phyloP scores from a whole-genome alignment of 2,888 invertebrate species.

The Dryococelus australis region DNA sequence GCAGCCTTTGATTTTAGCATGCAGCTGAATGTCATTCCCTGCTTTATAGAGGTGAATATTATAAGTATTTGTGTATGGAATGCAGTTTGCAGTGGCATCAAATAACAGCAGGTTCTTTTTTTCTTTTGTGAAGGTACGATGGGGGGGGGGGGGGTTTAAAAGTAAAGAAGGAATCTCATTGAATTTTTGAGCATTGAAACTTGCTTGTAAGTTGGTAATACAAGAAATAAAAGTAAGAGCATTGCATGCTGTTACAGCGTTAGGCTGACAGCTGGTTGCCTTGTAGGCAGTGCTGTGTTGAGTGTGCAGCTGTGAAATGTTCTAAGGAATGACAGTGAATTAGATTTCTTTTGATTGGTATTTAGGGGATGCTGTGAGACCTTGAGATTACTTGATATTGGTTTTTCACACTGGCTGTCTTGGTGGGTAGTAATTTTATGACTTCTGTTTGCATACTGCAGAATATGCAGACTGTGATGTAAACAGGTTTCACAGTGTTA shows the following conservation, averaged over 20 bases:
- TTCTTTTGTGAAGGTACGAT: background rate
- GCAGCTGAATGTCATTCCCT: background rate
- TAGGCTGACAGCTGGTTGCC: background rate
- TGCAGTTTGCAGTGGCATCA: background rate
- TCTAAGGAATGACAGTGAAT: background rate
- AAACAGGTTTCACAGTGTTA: background rate
- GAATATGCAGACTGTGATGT: background rate
- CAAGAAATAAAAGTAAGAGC: background rate
- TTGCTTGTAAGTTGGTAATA: too few relatives aligned
- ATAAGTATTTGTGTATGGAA: background rate
- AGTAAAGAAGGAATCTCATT: background rate
- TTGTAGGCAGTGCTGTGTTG: background rate
- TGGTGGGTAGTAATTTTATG: background rate
- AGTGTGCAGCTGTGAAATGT: background rate
- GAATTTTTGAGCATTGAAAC: background rate
- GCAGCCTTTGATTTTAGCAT: background rate
- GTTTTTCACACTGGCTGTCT: conserved; percentile 9
- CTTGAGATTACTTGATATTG: background rate
- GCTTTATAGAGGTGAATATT: background rate
- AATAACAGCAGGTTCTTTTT: background rate
- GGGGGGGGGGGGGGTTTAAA: background rate
- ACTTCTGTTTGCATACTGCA: background rate
- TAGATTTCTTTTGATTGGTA: background rate
- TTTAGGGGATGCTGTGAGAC: background rate
- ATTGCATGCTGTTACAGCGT: background rate